Evolutionary conservation across 2,113 vertebrate genomes (phyloP).

Genomic region (Phrynosoma platyrhinos): DNA sequence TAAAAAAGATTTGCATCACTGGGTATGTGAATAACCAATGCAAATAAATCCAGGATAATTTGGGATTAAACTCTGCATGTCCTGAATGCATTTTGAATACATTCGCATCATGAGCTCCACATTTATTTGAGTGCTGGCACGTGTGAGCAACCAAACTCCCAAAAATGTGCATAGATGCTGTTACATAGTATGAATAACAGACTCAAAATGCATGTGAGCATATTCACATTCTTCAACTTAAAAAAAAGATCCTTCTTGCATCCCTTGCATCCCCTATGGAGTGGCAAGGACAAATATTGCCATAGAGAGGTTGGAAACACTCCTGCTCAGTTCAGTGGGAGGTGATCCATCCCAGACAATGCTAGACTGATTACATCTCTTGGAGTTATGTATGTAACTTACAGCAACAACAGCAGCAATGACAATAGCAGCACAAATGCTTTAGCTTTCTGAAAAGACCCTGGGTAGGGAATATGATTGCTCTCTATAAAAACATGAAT

Average conservation of each 20-base stretch:
- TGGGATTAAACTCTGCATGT: too few species aligned
- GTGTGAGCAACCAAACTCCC: too few species aligned
- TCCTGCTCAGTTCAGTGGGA: background rate
- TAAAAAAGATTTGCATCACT: too few species aligned
- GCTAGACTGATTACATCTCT: background rate
- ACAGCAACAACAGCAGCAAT: background rate
- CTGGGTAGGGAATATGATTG: background rate
- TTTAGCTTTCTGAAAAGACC: background rate
- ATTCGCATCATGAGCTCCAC: too few species aligned
- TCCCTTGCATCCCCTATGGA: background rate
- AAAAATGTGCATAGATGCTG: too few species aligned
- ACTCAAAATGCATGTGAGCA: too few species aligned
- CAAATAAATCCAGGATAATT: too few species aligned
- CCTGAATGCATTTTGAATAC: too few species aligned
- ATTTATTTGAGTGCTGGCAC: too few species aligned
- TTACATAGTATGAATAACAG: too few species aligned
- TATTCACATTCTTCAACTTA: too few species aligned
- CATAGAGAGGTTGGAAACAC: background rate
- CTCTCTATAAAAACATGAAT: constrained; percentile 1
- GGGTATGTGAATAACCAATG: too few species aligned
- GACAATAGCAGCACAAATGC: background rate
- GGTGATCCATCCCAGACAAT: background rate
- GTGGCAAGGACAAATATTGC: background rate
- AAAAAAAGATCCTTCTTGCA: background rate
- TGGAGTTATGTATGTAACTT: background rate